These are phyloP conservation scores for Tinamus guttatus DNA, from an alignment of 2,113 vertebrate genomes.

Conservation along the genomic window DNA sequence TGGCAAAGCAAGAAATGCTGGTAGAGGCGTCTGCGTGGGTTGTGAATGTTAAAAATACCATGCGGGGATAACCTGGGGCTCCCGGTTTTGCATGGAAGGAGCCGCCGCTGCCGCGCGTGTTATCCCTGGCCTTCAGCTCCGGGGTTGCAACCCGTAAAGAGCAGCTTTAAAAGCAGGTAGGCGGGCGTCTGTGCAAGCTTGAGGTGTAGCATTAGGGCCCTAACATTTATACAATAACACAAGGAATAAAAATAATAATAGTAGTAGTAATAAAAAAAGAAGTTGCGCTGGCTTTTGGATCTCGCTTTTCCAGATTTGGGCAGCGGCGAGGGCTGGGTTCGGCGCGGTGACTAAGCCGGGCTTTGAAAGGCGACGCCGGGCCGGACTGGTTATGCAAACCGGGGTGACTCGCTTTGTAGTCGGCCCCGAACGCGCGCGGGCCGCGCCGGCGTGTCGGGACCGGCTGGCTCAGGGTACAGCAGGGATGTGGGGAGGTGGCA, in stretches of 20 bases:
- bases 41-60: background rate
- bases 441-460: slow-evolving; percentile 19
- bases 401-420: slow-evolving; percentile 43
- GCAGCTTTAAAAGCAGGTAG: background rate
- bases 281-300: too few species aligned
- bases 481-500: background rate
- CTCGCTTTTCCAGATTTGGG: too few species aligned
- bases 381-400: slow-evolving; percentile 72
- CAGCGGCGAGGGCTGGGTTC: slow-evolving; percentile 39
- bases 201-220: background rate
- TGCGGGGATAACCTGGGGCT: background rate
- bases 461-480: too few species aligned
- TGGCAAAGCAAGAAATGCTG: background rate
- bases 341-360: slow-evolving; percentile 40
- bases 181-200: background rate
- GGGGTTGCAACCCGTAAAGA: background rate
- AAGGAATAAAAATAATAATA: background rate
- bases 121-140: background rate
- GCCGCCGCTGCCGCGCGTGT: background rate
- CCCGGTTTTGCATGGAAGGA: background rate
- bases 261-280: too few species aligned
- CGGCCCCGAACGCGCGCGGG: too few species aligned
- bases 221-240: background rate
- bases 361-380: slow-evolving; percentile 49
- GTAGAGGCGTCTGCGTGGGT: background rate